Base-by-base conservation (phyloP, 1,140 invertebrate genomes). In the Globodera ellingtonae region DNA sequence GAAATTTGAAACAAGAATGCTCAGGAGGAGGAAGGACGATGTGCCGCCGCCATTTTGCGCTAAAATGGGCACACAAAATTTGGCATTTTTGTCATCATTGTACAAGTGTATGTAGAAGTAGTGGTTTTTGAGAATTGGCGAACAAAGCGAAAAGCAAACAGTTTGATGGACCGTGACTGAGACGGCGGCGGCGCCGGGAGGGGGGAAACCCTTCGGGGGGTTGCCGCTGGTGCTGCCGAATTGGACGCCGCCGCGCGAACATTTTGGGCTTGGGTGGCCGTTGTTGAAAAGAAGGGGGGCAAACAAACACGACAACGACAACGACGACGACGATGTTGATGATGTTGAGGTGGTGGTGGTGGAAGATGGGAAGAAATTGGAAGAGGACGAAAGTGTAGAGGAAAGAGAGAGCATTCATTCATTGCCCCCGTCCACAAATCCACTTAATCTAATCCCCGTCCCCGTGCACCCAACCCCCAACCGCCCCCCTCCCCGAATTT, bases 401-500 rank as follows among this genome's bases (percentile, higher is more conserved):
- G 10, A 6, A 69, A 44, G 66, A 69, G 9, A 52, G 8, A 10
- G 52, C 9, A 52, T 3, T 24, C 8, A 52, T 9, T 15, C 52
- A 15, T 9, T 6, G 56, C 35, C 35, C 35, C 35, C 56, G 56
- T 62, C 56, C 67, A 44, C 35, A 70, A 70, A 70, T 70, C 67
- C 67, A 70, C 67, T 70, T 70, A 70, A 70, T 70, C 67, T 62
- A 62, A 62, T 62, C 56, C 18, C 6, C 56, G 13, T 35, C 35
- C 59, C 13, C 59, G 35, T 35, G 35, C 10, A 44, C 24, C 46
- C 67, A 4, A 7, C n/a, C n/a, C 67, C 46, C 10, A 24, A n/a
- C n/a, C n/a, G n/a, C n/a, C 24, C 46, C 7, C 67, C 24, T 4
- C 8, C 24, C 67, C 67, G 46, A 70, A 70, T 70, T 70, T 35